Base-by-base conservation (phyloP, 2,888 invertebrate genomes). In the Antheraea assamensis region DNA sequence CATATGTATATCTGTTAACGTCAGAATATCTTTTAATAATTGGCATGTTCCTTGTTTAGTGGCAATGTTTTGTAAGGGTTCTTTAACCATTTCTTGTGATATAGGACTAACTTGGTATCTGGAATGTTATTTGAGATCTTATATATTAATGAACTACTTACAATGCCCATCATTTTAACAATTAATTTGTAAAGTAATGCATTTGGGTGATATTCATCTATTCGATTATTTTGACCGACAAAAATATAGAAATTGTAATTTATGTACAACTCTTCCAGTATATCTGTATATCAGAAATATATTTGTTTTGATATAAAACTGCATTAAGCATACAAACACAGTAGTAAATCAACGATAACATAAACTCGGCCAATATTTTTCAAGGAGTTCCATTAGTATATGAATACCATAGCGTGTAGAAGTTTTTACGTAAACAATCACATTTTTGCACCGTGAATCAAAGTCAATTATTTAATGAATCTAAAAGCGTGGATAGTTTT, bases 401-500 rank as follows among this genome's bases (percentile, higher is more conserved):
- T 73, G 31, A 73, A 77, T 76, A 80, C 80, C 82, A 80, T 81
- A 79, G 80, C 80, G 83, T 85, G 81, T 76, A 82, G 83, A 84
- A 83, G 13, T 42, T 42, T 42, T 42, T 42, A 42, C 42, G 79
- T 81, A 83, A 75, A 86, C 83, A 84, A 83, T 80, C 82, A 78
- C 82, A 78, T 73, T 80, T 78, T 78, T 75, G 77, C 75, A 79
- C 78, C 78, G 80, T 82, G 78, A 77, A 82, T 85, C 84, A 82
- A 84, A 82, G 80, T 71, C 80, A 81, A 79, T 79, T 79, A 77
- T 31, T 30, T 66, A 66, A 70, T 52, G 55, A 52, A 66, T 49
- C 68, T 84, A 86, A 81, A 88, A 86, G 83, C 80, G 78, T 81
- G 80, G 78, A 80, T 78, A 74, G 76, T 78, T 77, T 83, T 79